Evolutionary conservation across 2,797 vertebrate species (phyloP), one percentile per base, ranked within the genome.

Genomic region (Danionella dracula): DNA sequence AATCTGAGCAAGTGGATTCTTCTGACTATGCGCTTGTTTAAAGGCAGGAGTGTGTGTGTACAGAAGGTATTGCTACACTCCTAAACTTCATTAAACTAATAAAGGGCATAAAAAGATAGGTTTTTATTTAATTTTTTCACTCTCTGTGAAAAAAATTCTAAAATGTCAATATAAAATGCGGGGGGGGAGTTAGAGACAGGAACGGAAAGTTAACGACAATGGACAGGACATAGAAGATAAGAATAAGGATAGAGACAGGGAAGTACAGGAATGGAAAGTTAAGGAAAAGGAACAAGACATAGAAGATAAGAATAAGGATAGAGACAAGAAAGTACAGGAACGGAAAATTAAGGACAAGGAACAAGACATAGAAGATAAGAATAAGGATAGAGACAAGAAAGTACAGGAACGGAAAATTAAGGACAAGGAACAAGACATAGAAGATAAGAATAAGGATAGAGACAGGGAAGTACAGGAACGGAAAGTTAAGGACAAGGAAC

Each of bases 11-110:
- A 23, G 13, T n/a, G 15, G 6, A 38, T 62, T 62, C 13, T 8
- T 23, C 21, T 17, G 10, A 9, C 11, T 5, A 35, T 65, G 37
- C 67, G 12, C 2, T 64, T 66, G 50, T 68, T 68, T 50, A 32
- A 10, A 16, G 65, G 50, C 45, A 37, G 10, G 13, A 62, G 54
- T 49, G 65, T 68, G 57, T 60, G 73, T 63, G 17, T 38, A 70
- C 71, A 27, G 66, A 62, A 68, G 78, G 71, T 80, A 27, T 3
- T 27, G 23, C 23, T n/a, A n/a, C n/a, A n/a, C n/a, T n/a, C n/a
- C n/a, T 17, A 23, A 12, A 5, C 41, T 46, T 46, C 31, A 15
- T 45, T 35, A 23, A 8, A 32, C 19, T 12, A 9, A 23, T 35
- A 16, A 37, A 37, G 46, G 12, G n/a, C 17, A 54, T 17, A 19